Evolutionary conservation across 1,140 invertebrate genomes (phyloP), one percentile per base, ranked within the genome.

Genomic region (Eciton burchellii): DNA sequence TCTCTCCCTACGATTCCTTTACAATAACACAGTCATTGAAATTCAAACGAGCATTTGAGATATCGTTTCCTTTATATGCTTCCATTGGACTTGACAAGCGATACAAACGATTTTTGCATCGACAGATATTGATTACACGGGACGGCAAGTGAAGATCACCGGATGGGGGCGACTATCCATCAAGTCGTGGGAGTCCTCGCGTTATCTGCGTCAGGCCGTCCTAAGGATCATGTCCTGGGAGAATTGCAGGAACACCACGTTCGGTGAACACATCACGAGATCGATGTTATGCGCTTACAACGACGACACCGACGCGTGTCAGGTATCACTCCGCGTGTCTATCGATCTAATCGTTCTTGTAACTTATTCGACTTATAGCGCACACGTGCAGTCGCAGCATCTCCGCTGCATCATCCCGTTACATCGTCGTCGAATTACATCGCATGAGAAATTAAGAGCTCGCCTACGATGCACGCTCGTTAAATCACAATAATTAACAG

Each of bases 151-250:
- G 0, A 94, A 94, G 4, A 95, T 96, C n/a, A 93, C 95, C 1
- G 96, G 96, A 8, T 97, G 96, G 96, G 96, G 96, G 12, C 92
- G 94, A 8, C 90, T 95, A 0, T 92, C 89, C 0, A 92, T 92
- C 3, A 91, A 93, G 1, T 94, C 35, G 35, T 35, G 94, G 1
- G 88, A 90, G 12, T 91, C 95, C 3, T 95, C 95, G 0, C 94
- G 93, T 60, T 94, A 92, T 29, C 91, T 96, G 1, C 89, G 94
- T 74, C 94, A 95, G 84, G 95, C 95, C 0, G 90, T 91, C 19
- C 90, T 96, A 2, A 94, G 93, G 43, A 91, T 94, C 3, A 91
- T 94, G 49, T 81, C 92, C 1, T 91, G 91, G 45, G 73, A 90
- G 16, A 83, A 89, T 5, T 95, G 94, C 73, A 89, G 86, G 60